Percentiles rank a stretch among this genome's conserved stretches.
phyloP scores from a whole-genome alignment of 2,797 vertebrate genomes.

The Myripristis murdjan region DNA sequence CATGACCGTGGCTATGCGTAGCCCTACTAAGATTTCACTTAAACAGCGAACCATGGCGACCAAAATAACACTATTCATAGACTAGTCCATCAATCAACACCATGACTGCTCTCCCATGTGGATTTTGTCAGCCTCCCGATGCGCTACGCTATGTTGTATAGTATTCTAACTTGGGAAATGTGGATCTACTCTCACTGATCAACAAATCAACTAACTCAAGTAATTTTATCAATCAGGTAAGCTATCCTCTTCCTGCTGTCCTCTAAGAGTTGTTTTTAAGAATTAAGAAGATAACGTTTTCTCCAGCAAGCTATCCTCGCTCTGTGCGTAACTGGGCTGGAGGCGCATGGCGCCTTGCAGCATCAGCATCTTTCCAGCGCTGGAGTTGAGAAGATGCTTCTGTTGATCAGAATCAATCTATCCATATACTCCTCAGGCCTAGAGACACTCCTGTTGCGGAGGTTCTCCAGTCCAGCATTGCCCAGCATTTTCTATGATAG shows the following conservation, averaged over 20 bases:
- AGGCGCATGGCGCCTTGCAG: not conserved
- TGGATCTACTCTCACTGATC: not conserved
- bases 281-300: not conserved
- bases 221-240: not conserved
- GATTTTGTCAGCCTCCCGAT: not conserved
- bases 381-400: conserved; percentile 3
- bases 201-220: not conserved
- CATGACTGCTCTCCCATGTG: not conserved
- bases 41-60: not conserved
- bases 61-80: not conserved
- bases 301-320: conserved; percentile 1
- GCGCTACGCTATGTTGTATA: not conserved
- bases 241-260: no score
- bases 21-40: not conserved
- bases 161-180: not conserved
- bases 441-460: not conserved
- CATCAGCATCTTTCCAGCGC: conserved; percentile 26
- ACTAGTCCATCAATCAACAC: no score
- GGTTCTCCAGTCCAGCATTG: not conserved
- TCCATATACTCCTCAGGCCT: not conserved
- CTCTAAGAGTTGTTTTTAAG: no score
- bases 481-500: not conserved
- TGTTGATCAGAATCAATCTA: not conserved
- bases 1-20: not conserved
- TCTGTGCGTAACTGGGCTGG: conserved; percentile 4